phyloP scores from a whole-genome alignment of 2,797 vertebrate species.

The Pogoniulus pusillus region DNA sequence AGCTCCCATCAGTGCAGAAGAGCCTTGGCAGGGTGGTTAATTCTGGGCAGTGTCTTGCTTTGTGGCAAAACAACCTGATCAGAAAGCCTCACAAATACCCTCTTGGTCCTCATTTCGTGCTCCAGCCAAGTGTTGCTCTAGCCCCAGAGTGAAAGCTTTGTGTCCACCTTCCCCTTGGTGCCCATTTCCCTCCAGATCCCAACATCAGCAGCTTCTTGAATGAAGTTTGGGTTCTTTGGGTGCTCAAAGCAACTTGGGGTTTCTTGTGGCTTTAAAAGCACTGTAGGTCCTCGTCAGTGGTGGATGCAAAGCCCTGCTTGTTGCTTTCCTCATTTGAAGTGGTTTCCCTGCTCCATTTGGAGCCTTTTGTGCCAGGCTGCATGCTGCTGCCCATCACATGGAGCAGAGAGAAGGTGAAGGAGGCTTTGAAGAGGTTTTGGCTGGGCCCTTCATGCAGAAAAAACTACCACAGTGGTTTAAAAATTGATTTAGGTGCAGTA shows the following conservation, averaged over 20 bases:
- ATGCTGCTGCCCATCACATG: fast-evolving
- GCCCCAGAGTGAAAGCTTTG: neutral
- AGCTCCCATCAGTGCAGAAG: fast-evolving
- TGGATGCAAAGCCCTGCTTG: neutral
- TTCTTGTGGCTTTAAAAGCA: neutral
- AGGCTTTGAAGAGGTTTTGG: neutral
- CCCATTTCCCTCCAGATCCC: neutral
- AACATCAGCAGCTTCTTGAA: fast-evolving
- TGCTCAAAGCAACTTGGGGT: neutral
- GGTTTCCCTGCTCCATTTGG: neutral
- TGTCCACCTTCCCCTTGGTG: fast-evolving
- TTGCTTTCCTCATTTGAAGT: neutral
- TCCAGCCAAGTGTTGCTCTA: neutral
- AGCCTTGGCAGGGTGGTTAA: neutral
- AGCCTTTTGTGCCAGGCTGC: neutral
- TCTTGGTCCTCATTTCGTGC: neutral
- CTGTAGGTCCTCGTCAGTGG: neutral
- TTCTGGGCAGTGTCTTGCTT: neutral
- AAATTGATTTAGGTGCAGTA: neutral
- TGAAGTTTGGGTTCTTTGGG: neutral
- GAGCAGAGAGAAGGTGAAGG: neutral
- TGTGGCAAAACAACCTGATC: neutral
- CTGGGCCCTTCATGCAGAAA: neutral
- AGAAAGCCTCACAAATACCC: neutral
- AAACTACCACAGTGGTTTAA: neutral